Base-by-base conservation (phyloP, 2,888 invertebrate genomes). In the Serrognathus titanus region DNA sequence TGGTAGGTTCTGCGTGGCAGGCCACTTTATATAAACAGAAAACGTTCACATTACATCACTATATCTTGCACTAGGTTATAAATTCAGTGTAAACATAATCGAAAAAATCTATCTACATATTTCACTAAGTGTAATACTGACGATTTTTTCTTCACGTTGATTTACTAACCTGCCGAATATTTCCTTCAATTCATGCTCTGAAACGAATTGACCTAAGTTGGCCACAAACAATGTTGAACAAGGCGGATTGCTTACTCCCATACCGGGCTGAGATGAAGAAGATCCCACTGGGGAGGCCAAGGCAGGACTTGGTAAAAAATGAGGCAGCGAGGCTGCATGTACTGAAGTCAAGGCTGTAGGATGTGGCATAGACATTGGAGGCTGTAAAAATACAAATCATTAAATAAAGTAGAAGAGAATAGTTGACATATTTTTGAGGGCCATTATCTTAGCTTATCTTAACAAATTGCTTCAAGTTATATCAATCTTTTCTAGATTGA, bases 221-320 rank as follows among this genome's bases (percentile, higher is more conserved):
- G 97, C 97, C 76, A 98, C 97, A 83, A 98, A 98, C 68, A 98
- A 88, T 68, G 98, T 98, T 71, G 95, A 95, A 84, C 96, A 97
- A 69, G 96, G 96, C 69, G 92, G 89, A 77, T 92, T 90, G 76
- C 80, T 81, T 70, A 84, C 86, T 76, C 80, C 86, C 82, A 85
- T 83, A 79, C 85, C 87, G 61, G 83, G 84, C 76, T 85, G 85
- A 55, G 87, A 85, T 69, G 86, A 86, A 64, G 86, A 85, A 65
- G 89, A 90, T 65, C 91, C 90, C 61, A 91, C 89, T 69, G 94
- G 94, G 79, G 91, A 94, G 76, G 92, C 92, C 82, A 95, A 84
- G 77, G 94, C 92, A 71, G 94, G 94, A 79, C 94, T 94, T 72
- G 94, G 92, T 82, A 94, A 83, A 81, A 92, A 92, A 83, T 92